Conservation (phyloP, 2,113 vertebrate genomes). For the Procavia capensis region DNA sequence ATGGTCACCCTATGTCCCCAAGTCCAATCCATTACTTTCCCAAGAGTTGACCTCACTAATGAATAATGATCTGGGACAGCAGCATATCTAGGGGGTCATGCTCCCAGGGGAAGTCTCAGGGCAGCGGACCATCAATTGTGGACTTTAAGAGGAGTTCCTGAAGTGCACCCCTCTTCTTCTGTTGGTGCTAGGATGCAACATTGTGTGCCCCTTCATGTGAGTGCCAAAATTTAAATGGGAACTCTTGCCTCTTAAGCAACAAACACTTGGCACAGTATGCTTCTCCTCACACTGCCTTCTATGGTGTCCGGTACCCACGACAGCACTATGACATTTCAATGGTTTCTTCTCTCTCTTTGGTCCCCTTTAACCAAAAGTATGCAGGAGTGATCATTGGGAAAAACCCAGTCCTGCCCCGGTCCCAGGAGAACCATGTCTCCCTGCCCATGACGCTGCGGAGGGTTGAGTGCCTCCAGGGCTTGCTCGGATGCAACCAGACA, state of each 20-base stretch:
- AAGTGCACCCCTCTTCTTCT: no score
- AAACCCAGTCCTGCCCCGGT: neutral
- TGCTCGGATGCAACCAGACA: neutral
- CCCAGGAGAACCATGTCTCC: neutral
- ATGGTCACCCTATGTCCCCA: no score
- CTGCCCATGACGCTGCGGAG: no score
- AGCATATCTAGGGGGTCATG: no score
- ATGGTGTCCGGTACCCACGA: neutral
- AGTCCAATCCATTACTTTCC: no score
- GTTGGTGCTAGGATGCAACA: no score
- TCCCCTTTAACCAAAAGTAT: neutral
- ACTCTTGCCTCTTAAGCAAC: neutral
- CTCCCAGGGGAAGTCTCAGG: no score
- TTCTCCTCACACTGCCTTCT: neutral
- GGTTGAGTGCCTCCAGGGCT: neutral
- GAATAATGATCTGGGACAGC: no score
- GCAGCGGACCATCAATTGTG: no score
- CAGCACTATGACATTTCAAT: neutral
- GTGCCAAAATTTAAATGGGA: neutral
- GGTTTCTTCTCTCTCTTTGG: conserved; percentile 31
- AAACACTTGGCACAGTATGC: neutral
- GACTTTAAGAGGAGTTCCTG: no score
- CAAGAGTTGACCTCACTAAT: no score
- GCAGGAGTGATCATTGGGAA: neutral
- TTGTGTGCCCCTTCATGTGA: no score